A percentile compares a stretch with the other conserved stretches of the same genome.
Evolutionary conservation across 37 sponge, comb jelly and placozoan genomes (phyloP).

Genomic region (Beroe forskalii): DNA sequence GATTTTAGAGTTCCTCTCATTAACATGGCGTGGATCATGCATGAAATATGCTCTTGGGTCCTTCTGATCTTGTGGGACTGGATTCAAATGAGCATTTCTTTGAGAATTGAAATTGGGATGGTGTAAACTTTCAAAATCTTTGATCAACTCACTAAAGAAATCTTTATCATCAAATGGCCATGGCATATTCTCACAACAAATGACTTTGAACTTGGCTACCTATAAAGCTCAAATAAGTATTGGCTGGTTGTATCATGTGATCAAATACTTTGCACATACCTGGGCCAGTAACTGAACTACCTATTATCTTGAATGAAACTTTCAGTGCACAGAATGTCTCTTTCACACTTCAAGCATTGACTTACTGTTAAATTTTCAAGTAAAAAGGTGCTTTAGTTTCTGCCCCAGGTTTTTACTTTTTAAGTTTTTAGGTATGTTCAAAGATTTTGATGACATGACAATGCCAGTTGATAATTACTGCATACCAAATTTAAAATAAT

Average conservation of each 20-base stretch:
- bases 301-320: too few species aligned
- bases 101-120: not conserved
- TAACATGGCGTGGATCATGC: conserved; percentile 25
- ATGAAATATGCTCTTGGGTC: conserved; percentile 25
- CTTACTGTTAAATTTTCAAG: not conserved
- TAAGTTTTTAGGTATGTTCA: too few species aligned
- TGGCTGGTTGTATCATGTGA: too few species aligned
- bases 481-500: too few species aligned
- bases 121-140: not conserved
- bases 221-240: too few species aligned
- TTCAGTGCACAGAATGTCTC: not conserved
- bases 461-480: too few species aligned
- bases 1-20: not conserved
- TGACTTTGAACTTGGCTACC: too few species aligned
- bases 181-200: conserved; percentile 28
- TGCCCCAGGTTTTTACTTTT: too few species aligned
- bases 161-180: conserved; percentile 65
- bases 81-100: not conserved
- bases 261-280: too few species aligned
- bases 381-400: too few species aligned
- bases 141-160: not conserved
- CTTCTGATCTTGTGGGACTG: not conserved
- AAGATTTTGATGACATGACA: too few species aligned
- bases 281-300: too few species aligned
- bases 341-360: not conserved